Base-by-base conservation (phyloP, 2,888 invertebrate genomes). In the Hypena proboscidalis region DNA sequence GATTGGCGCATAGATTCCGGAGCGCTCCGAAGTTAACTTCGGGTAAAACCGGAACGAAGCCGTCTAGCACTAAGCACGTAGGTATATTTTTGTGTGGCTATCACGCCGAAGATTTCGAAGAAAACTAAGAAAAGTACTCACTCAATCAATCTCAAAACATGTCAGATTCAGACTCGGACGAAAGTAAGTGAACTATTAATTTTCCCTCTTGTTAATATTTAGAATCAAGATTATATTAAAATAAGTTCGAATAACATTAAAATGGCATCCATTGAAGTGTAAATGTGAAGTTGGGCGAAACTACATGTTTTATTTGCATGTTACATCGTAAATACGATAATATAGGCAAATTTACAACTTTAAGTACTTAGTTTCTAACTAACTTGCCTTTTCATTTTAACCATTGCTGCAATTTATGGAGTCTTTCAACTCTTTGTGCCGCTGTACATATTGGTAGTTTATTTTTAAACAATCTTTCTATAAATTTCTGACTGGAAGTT, bases 151-250 rank as follows among this genome's bases (percentile, higher is more conserved):
- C 32, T 65, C 45, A 70, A 77, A 85, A 93, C 92, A 97, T 97
- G 97, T 94, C 95, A 90, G 95, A 54, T 4, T n/a, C 41, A 2
- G 40, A 40, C 6, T 26, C 26, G 3, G 26, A 26, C 77, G 93
- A 94, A 92, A 95, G 96, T 96, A 93, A 94, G 93, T 93, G 65
- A 44, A 59, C 82, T 48, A 14, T 30, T 44, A n/a, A n/a, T n/a
- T n/a, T n/a, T n/a, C n/a, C n/a, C n/a, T n/a, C n/a, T 29, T 22
- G 8, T 14, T 11, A 35, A 30, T 36, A n/a, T 11, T 20, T 32
- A 45, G 50, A 5, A 30, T 31, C 32, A 40, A 48, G 44, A 43
- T 51, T 19, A 21, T 8, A 7, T 10, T 34, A 32, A 22, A 19
- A 5, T 5, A 8, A 10, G 5, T 13, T 10, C 17, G 45, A 57